Base-by-base conservation (phyloP, 92 coral and sea anemone species). In the Siderastrea siderea region DNA sequence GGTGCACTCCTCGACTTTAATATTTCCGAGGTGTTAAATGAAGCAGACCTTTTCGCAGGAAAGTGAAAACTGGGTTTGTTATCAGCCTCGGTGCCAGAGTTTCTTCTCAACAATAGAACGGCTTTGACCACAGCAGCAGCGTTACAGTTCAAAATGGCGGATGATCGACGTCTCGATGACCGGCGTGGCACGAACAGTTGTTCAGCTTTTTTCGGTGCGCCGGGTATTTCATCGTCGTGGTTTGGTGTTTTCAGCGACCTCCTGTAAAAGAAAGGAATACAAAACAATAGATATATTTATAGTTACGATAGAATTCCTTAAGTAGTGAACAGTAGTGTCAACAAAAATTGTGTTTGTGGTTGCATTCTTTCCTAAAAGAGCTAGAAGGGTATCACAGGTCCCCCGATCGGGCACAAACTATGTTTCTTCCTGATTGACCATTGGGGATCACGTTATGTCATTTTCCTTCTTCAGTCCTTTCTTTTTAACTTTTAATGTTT, bases 41-140 rank as follows among this genome's bases (percentile, higher is more conserved):
- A 53, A 46, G 19, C 38, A 44, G 60, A 49, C 6, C 78, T 69
- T 9, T 74, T 50, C 0, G 80, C 15, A 15, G 80, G 62, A 38
- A 74, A 61, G 2, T 71, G 7, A 53, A 60, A 73, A n/a, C 61
- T 14, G 15, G 9, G 4, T 47, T 44, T 75, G 74, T n/a, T 16
- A 8, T 67, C 57, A 61, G 47, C 46, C 53, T 43, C 55, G 50
- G 55, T 43, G 2, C 66, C 45, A 5, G 82, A 67, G 15, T 68
- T 91, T 45, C 93, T 79, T 75, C 98, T 79, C 58, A 95, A 80
- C 51, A 95, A 86, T 4, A 95, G 61, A 47, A 95, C 98, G 45
- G 98, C 98, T 71, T 95, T 95, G 1, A 95, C 93, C 0, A 95
- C 98, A 1, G 98, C 98, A 3, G 96, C 96, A 5, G 98, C 96